Evolutionary conservation across 2,797 vertebrate species (phyloP), one percentile per base, ranked within the genome.

Genomic region (Galagoides demidoff): DNA sequence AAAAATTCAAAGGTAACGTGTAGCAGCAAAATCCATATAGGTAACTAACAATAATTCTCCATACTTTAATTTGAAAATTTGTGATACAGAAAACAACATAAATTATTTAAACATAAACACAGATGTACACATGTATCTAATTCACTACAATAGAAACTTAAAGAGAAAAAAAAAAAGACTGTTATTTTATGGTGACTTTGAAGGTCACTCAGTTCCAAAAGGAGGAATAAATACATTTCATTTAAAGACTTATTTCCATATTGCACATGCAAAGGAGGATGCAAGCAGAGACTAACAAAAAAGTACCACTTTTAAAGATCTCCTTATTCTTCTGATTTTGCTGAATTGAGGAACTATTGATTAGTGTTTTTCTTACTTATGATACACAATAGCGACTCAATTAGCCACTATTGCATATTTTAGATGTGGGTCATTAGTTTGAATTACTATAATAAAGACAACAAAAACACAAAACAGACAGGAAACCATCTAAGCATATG

Each of bases 51-150:
- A 95, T 98, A 98, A 95, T 98, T 98, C 96, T 98, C 95, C 96
- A 97, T 97, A 96, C 66, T 96, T 95, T 89, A 97, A 98, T 98
- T 98, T 95, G 79, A 96, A 98, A 97, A 97, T 96, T 98, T 98
- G 97, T 98, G 98, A 98, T 99, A 99, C 98, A 99, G 98, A 98
- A 99, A 99, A 98, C 98, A 98, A 98, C 97, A 97, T 85, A 98
- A 98, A 96, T 96, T 85, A 95, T 97, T 98, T 98, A 98, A 98
- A 98, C 98, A 98, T 92, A 97, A 96, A 97, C 88, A 96, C 20
- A 97, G 90, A 97, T 90, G 83, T 83, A 78, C 95, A 99, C 98
- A 98, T 91, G 95, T 95, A 98, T 97, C 96, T 98, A 97, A 97
- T 98, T 98, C 90, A 97, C 98, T 98, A 98, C 94, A 98, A 86